Percentiles rank a stretch among this genome's conserved stretches.
Conservation (phyloP, 2,113 vertebrate species). For the Hiodon tergisus region DNA sequence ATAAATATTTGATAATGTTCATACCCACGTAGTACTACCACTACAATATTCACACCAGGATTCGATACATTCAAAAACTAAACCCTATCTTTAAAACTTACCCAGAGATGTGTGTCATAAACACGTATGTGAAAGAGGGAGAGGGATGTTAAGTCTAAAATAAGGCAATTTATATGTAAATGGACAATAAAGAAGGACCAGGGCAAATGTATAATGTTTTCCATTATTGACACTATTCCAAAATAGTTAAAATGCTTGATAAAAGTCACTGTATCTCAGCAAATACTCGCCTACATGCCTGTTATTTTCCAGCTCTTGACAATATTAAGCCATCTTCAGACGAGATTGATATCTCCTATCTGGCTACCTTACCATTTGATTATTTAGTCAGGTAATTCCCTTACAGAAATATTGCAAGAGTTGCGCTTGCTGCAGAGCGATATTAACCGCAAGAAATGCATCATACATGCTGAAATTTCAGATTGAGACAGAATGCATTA, state of each 20-base stretch:
- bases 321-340: conserved; percentile 88
- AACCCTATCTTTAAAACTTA: conserved; percentile 78
- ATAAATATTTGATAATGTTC: background rate
- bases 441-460: conserved; percentile 90
- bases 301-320: conserved; percentile 81
- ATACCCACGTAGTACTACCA: background rate
- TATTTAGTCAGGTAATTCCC: conserved; percentile 90
- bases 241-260: conserved; percentile 96
- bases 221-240: conserved; percentile 87
- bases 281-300: conserved; percentile 92
- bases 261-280: conserved; percentile 87
- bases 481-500: conserved; percentile 92
- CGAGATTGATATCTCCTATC: conserved; percentile 91
- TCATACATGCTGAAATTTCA: conserved; percentile 89
- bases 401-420: conserved; percentile 79
- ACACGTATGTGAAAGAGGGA: conserved; percentile 74
- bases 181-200: conserved; percentile 96
- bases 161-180: conserved; percentile 99
- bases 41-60: background rate
- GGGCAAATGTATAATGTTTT: conserved; percentile 89
- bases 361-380: conserved; percentile 88
- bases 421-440: conserved; percentile 76
- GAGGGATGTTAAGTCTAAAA: conserved; percentile 87
- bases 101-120: conserved; percentile 85
- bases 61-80: conserved; percentile 72